Evolutionary conservation across 2,797 vertebrate species (phyloP), one percentile per base, ranked within the genome.

Genomic region (Basileuterus tristriatus): DNA sequence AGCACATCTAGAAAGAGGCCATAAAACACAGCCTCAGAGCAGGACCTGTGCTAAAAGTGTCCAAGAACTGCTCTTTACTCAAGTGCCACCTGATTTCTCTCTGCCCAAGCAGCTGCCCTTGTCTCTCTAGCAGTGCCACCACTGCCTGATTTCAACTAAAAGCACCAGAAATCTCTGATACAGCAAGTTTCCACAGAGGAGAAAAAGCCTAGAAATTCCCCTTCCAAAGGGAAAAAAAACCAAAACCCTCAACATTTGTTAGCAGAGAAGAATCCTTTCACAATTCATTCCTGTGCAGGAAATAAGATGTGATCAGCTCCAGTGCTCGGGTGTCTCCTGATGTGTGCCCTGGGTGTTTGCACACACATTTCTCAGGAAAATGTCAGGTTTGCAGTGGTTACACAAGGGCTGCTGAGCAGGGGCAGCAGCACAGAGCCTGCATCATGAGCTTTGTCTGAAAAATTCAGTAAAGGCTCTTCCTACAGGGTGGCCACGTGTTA

Each of bases 311-410:
- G 26, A 12, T 27, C 0, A 1, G 30, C 36, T 47, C 23, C 50
- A 52, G 22, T 12, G 8, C 56, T 63, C 67, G 46, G 46, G 15
- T 46, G 52, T 26, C 13, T 81, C 41, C 70, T 36, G 19, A 2
- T 13, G 30, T 21, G 16, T 19, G 32, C 15, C 36, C 34, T 5
- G 3, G 21, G 13, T 55, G 22, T 55, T 50, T 59, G 65, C 34
- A 8, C 14, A 24, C 8, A 12, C 24, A 11, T 32, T 75, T 23
- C 37, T 69, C 16, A 34, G 32, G 36, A 68, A 82, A 89, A 32
- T 0, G 0, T 12, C 0, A 9, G 8, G 29, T 55, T 55, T 76
- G 36, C 11, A 29, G 32, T 13, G 44, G 15, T 65, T n/a, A 29
- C 56, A 59, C 17, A 3, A 68, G 49, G 32, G 21, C 36, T 84